Conservation (phyloP, 2,113 vertebrate species). For the Phainopepla nitens region DNA sequence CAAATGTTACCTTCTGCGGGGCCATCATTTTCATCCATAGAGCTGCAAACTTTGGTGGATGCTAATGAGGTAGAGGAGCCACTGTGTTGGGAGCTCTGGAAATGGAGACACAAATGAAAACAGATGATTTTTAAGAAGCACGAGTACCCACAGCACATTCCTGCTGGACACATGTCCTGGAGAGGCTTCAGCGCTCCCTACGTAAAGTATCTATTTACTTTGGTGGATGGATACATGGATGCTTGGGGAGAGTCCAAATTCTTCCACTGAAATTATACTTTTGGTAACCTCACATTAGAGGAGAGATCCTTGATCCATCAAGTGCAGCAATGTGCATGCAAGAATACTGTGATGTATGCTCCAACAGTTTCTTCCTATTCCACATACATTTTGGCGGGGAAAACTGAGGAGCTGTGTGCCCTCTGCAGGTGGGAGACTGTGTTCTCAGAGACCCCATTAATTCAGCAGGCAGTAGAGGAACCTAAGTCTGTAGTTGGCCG, state of each 20-base stretch:
- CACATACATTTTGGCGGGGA: not conserved
- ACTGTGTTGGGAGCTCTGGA: conserved; percentile 91
- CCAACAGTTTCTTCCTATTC: not conserved
- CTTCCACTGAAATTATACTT: not conserved
- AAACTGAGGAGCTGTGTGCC: not conserved
- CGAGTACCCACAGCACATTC: not conserved
- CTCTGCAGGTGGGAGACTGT: not conserved
- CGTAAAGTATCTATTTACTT: not conserved
- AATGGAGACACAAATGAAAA: conserved; percentile 50
- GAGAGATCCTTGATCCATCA: not conserved
- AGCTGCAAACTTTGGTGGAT: conserved; percentile 97
- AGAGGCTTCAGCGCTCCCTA: not conserved
- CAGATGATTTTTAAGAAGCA: conserved; percentile 9
- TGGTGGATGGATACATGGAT: not conserved
- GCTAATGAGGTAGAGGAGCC: conserved; percentile 95
- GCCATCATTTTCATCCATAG: conserved; percentile 94
- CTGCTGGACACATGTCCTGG: not conserved
- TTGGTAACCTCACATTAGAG: not conserved
- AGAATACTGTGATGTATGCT: not conserved
- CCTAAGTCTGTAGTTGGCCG: not conserved
- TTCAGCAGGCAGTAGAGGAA: not conserved
- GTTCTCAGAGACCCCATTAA: not conserved
- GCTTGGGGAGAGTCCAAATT: not conserved
- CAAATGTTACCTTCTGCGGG: conserved; percentile 83
- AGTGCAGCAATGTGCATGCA: not conserved